Evolutionary conservation across 2,113 vertebrate species (phyloP).

Genomic region (Onychostruthus taczanowskii): DNA sequence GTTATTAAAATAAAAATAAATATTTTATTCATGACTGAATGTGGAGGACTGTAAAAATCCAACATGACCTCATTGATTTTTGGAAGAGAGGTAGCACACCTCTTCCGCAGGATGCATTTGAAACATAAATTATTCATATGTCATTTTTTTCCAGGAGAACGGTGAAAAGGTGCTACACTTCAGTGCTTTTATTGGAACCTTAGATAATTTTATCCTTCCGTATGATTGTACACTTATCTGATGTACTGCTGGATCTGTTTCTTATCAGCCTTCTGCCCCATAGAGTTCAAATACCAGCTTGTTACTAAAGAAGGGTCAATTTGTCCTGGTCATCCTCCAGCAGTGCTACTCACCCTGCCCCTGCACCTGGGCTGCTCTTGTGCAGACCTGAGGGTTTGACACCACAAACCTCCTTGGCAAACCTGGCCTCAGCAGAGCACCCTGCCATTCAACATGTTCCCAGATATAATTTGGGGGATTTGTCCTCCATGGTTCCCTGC

Average conservation of each 20-base stretch:
- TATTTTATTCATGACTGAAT: background rate
- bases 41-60: background rate
- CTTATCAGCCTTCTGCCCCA: background rate
- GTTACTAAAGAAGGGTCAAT: background rate
- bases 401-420: accelerated
- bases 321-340: background rate
- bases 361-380: background rate
- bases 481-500: too few relatives aligned
- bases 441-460: background rate
- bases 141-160: background rate
- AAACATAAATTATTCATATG: background rate
- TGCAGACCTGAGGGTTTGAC: background rate
- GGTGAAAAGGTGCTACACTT: background rate
- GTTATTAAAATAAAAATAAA: background rate
- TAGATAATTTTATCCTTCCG: background rate
- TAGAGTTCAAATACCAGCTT: background rate
- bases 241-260: background rate
- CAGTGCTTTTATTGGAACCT: background rate
- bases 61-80: background rate
- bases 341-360: accelerated
- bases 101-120: background rate
- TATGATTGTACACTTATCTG: background rate
- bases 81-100: background rate
- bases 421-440: background rate
- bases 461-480: background rate